These are phyloP conservation scores for Strigops habroptila DNA, from an alignment of 2,113 vertebrate genomes.

Conservation along the genomic window DNA sequence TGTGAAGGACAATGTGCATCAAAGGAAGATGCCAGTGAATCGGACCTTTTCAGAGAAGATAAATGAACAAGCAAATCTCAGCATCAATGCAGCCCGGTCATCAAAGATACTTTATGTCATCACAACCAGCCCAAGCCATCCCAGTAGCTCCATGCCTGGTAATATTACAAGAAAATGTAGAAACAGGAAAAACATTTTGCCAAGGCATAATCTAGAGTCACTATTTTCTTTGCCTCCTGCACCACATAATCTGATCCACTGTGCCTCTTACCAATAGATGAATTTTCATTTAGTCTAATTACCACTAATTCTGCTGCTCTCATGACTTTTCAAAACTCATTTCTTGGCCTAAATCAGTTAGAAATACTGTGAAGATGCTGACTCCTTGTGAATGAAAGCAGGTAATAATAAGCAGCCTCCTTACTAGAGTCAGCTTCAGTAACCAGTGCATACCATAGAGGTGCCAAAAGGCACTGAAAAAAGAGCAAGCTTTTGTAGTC, in stretches of 20 bases:
- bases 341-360: background rate
- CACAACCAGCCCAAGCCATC: constrained; percentile 91
- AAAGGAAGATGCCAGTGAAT: constrained; percentile 72
- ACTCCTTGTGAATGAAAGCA: background rate
- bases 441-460: background rate
- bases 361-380: background rate
- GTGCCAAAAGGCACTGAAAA: background rate
- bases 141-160: constrained; percentile 88
- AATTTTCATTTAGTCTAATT: background rate
- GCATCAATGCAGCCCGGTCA: constrained; percentile 76
- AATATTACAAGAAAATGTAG: background rate
- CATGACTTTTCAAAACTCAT: background rate
- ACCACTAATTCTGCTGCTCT: background rate
- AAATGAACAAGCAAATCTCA: constrained; percentile 85
- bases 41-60: constrained; percentile 74
- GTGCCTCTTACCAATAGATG: background rate
- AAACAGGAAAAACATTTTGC: background rate
- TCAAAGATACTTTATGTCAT: constrained; percentile 92
- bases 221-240: background rate
- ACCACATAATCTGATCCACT: background rate
- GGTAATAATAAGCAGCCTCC: background rate
- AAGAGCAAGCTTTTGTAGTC: background rate
- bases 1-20: constrained; percentile 69
- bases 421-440: background rate
- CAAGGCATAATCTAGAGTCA: background rate